A percentile compares a stretch with the other conserved stretches of the same genome.
Evolutionary conservation across 1,140 invertebrate genomes (phyloP).

Genomic region (Drosophila arizonae): DNA sequence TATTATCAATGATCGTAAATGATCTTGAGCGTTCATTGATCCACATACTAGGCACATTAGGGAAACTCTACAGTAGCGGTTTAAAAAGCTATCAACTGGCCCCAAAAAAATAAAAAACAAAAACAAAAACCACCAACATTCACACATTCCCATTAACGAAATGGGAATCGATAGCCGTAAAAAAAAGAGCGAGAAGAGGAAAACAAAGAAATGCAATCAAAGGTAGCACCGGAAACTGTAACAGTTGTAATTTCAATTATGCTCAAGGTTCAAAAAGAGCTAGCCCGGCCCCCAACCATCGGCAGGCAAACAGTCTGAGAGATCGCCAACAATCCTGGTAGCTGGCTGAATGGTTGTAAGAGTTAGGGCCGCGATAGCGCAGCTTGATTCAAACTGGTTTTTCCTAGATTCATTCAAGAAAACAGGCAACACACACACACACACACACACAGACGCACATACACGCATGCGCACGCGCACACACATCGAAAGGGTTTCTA

Average conservation of each 20-base stretch:
- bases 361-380: conserved; percentile 52
- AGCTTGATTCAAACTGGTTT: conserved; percentile 63
- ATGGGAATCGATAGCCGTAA: conserved; percentile 47
- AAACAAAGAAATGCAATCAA: conserved; percentile 57
- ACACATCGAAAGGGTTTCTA: conserved; percentile 55
- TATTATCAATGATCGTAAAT: conserved; percentile 28
- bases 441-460: conserved; percentile 35
- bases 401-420: conserved; percentile 78
- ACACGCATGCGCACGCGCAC: conserved; percentile 9
- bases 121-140: conserved; percentile 47
- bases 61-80: conserved; percentile 33
- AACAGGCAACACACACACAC: conserved; percentile 61
- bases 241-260: conserved; percentile 73
- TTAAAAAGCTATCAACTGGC: conserved; percentile 24
- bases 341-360: conserved; percentile 54
- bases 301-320: conserved; percentile 14
- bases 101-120: conserved; percentile 12
- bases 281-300: not conserved
- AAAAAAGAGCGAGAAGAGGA: conserved; percentile 8
- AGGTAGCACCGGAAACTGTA: conserved; percentile 73
- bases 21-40: conserved; percentile 49
- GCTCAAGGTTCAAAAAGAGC: conserved; percentile 50
- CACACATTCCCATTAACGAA: conserved; percentile 63
- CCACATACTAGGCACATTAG: conserved; percentile 40
- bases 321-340: conserved; percentile 36